Conservation (phyloP, 2,113 vertebrate genomes). For the Maccullochella peelii region DNA sequence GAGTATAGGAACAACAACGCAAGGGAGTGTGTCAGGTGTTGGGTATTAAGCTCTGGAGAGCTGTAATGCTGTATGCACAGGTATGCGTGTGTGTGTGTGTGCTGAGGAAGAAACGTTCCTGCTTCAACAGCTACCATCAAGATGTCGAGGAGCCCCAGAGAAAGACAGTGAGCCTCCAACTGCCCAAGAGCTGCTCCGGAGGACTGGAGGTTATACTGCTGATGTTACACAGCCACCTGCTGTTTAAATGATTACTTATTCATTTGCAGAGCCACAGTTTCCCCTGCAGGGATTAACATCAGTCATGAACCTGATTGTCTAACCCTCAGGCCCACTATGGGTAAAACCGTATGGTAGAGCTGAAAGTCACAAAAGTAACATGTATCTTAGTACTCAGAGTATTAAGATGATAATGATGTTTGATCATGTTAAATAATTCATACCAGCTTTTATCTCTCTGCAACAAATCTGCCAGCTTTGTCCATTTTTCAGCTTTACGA, state of each 20-base stretch:
- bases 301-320: background rate
- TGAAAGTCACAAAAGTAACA: background rate
- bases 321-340: no score
- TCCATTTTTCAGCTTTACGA: background rate
- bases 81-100: background rate
- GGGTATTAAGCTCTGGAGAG: background rate
- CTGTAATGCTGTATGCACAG: background rate
- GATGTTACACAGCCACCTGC: background rate
- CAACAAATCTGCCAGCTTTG: background rate
- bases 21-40: background rate
- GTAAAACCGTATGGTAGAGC: background rate
- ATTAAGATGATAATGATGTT: background rate
- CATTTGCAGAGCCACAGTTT: background rate
- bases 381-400: background rate
- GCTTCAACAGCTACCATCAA: background rate
- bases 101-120: background rate
- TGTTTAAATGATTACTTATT: background rate
- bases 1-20: background rate
- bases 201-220: background rate
- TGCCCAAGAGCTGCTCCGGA: conserved; percentile 1
- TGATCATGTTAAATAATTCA: background rate
- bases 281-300: conserved; percentile 17
- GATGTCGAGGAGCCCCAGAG: background rate
- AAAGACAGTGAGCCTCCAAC: background rate
- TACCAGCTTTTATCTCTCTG: background rate